Evolutionary conservation across 2,797 vertebrate genomes (phyloP).

Genomic region (Stomatorhinus walkeri): DNA sequence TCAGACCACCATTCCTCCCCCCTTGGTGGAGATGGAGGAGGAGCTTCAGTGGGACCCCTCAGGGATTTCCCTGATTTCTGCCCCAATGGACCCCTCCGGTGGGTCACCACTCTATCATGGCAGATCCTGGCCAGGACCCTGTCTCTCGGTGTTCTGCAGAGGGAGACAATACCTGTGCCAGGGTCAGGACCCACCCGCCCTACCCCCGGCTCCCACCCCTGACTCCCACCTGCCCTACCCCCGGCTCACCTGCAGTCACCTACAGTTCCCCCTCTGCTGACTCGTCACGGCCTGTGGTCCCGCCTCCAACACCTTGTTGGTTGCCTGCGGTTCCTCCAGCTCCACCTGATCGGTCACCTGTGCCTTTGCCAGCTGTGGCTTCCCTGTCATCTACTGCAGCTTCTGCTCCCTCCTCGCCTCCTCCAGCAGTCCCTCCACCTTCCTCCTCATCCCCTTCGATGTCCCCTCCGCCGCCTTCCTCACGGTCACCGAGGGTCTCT

Average conservation of each 20-base stretch:
- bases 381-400: background rate
- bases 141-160: background rate
- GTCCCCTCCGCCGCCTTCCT: background rate
- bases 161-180: background rate
- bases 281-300: background rate
- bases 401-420: background rate
- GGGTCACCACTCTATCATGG: background rate
- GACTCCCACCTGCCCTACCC: background rate
- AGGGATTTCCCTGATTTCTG: no score
- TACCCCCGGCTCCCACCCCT: no score
- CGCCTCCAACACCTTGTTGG: no score
- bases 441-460: no score
- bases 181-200: no score
- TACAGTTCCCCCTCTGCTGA: background rate
- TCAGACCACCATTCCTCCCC: no score
- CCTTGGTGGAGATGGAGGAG: no score
- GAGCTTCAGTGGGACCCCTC: no score
- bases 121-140: background rate
- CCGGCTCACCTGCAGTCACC: background rate
- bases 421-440: background rate
- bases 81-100: background rate
- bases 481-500: background rate
- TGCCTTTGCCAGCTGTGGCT: background rate
- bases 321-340: background rate
- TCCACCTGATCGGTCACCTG: background rate